A percentile compares a stretch with the other conserved stretches of the same genome.
These are phyloP conservation scores for Theristicus caerulescens DNA, from an alignment of 2,113 vertebrate species.

Conservation along the genomic window DNA sequence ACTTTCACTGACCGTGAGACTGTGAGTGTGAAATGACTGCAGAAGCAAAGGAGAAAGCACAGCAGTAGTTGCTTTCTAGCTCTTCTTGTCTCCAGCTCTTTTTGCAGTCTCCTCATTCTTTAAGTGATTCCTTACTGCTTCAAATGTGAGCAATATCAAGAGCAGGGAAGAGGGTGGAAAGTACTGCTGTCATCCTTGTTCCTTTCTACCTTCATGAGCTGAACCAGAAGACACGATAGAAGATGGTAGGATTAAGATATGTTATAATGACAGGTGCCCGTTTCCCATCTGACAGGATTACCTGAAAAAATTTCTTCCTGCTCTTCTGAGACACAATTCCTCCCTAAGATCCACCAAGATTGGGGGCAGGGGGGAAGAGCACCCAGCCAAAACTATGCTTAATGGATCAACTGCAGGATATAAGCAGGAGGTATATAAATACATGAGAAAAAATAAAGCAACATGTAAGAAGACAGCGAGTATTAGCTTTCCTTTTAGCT, in stretches of 20 bases:
- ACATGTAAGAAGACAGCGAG: not conserved
- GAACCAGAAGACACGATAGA: not conserved
- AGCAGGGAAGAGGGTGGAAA: not conserved
- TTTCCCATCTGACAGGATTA: not conserved
- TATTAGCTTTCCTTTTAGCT: constrained; percentile 6
- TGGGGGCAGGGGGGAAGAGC: not conserved
- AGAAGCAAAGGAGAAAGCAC: not conserved
- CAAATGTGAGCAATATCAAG: not conserved
- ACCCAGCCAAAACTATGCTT: not conserved
- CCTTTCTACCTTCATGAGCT: not conserved
- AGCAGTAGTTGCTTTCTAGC: not conserved
- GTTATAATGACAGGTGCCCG: not conserved
- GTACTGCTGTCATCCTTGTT: not conserved
- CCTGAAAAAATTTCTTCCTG: not conserved
- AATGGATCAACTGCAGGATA: not conserved
- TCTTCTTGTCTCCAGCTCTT: not conserved
- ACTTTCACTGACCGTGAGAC: not conserved
- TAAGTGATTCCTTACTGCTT: not conserved
- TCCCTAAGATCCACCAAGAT: not conserved
- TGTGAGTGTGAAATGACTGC: not conserved
- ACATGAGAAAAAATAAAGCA: not conserved
- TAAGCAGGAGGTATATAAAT: not conserved
- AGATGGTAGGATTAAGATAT: not conserved
- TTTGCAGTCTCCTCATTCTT: not conserved
- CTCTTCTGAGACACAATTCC: not conserved